Conservation (phyloP, 1,140 invertebrate genomes). For the Neotoxoptera formosana region DNA sequence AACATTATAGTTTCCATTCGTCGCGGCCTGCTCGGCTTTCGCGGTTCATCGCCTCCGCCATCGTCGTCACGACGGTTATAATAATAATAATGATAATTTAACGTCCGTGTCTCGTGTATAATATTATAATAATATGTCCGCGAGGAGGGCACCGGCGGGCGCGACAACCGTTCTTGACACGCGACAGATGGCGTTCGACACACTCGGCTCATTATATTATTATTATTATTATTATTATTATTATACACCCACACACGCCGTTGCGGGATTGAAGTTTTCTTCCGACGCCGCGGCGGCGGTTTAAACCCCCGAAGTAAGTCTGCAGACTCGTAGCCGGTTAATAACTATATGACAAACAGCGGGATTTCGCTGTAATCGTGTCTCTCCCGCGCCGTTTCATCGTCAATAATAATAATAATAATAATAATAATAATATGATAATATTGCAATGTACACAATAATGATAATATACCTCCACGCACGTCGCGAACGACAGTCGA, state of each 20-base stretch:
- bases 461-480: neutral
- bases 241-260: neutral
- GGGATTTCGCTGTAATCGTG: neutral
- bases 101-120: neutral
- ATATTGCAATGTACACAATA: neutral
- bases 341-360: neutral
- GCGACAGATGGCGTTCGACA: conserved; percentile 36
- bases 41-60: neutral
- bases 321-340: neutral
- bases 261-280: neutral
- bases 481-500: neutral
- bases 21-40: neutral
- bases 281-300: neutral
- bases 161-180: neutral
- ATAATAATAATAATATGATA: neutral
- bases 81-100: neutral
- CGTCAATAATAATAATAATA: neutral
- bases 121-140: neutral
- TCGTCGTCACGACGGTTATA: neutral
- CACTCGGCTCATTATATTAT: conserved; percentile 17
- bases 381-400: neutral
- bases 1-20: neutral
- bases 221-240: conserved; percentile 17
- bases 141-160: neutral
- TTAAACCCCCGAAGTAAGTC: neutral